A percentile compares a stretch with the other conserved stretches of the same genome.
Evolutionary conservation across 2,888 invertebrate genomes (phyloP).

Genomic region (Lepidonotus clava): DNA sequence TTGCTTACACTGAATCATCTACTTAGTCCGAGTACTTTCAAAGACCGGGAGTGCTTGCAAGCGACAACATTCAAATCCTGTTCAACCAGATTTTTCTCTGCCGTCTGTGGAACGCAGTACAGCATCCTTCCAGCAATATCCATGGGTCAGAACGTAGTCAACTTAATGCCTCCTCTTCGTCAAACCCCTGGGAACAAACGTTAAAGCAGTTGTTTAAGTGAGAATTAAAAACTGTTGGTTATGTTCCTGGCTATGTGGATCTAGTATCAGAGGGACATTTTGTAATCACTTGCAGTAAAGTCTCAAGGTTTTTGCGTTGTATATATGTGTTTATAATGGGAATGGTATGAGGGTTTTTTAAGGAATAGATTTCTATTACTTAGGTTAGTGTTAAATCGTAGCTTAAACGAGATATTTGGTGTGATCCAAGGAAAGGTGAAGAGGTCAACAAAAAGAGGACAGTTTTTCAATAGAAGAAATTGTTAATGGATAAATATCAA

Average conservation of each 20-base stretch:
- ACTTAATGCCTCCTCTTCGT: background rate
- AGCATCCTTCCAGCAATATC: background rate
- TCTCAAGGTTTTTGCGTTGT: background rate
- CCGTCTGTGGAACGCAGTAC: background rate
- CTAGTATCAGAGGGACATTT: background rate
- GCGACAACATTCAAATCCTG: background rate
- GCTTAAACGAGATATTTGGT: too few species aligned
- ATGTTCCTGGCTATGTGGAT: background rate
- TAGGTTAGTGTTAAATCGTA: background rate
- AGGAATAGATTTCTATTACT: background rate
- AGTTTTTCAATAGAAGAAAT: too few species aligned
- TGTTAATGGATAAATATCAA: too few species aligned
- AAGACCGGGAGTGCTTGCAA: background rate
- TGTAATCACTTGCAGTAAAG: background rate
- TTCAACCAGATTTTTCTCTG: background rate
- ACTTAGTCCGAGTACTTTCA: background rate
- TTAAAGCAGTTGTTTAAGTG: background rate
- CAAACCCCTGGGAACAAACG: background rate
- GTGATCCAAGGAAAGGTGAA: too few species aligned
- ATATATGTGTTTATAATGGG: background rate
- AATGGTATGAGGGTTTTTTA: background rate
- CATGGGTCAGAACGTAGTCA: background rate
- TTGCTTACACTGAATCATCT: conserved; percentile 39
- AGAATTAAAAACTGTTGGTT: background rate
- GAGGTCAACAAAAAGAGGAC: too few species aligned